Percentiles rank a stretch among this genome's conserved stretches.
Conservation (phyloP, 2,888 invertebrate species). For the Folsomia candida region DNA sequence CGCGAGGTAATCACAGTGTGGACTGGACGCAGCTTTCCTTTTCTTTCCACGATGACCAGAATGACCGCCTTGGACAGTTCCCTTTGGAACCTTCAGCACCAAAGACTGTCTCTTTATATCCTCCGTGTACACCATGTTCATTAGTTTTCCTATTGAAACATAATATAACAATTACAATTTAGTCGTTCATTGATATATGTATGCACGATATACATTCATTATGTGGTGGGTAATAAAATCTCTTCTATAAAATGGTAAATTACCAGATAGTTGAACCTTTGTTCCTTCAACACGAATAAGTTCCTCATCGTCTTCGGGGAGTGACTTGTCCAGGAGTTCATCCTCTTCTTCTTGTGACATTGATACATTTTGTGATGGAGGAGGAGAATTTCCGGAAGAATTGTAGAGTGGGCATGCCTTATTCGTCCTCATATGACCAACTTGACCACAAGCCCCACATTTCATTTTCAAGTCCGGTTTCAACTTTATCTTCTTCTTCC, state of each 20-base stretch:
- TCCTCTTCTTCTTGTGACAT: constrained; percentile 77
- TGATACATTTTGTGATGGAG: constrained; percentile 66
- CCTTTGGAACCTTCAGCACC: constrained; percentile 74
- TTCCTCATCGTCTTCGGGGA: constrained; percentile 72
- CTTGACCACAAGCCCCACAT: constrained; percentile 94
- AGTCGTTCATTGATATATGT: background rate
- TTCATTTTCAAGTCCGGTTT: constrained; percentile 87
- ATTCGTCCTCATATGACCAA: constrained; percentile 82
- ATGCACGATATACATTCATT: no score
- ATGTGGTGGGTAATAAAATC: no score
- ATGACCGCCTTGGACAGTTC: constrained; percentile 61
- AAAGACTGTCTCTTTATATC: constrained; percentile 77
- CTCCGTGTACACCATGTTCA: constrained; percentile 68
- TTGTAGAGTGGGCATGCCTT: constrained; percentile 95
- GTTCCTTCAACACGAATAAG: constrained; percentile 92
- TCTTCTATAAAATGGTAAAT: no score
- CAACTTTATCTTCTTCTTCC: constrained; percentile 74
- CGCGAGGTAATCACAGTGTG: constrained; percentile 87
- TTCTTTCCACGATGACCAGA: constrained; percentile 57
- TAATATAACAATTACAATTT: background rate
- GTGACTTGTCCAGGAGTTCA: constrained; percentile 68
- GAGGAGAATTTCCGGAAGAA: constrained; percentile 59
- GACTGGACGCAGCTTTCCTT: constrained; percentile 65
- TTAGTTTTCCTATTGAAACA: background rate
- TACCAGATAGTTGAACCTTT: constrained; percentile 83